phyloP scores from a whole-genome alignment of 2,888 invertebrate species.

The Sminthurinus aureus region DNA sequence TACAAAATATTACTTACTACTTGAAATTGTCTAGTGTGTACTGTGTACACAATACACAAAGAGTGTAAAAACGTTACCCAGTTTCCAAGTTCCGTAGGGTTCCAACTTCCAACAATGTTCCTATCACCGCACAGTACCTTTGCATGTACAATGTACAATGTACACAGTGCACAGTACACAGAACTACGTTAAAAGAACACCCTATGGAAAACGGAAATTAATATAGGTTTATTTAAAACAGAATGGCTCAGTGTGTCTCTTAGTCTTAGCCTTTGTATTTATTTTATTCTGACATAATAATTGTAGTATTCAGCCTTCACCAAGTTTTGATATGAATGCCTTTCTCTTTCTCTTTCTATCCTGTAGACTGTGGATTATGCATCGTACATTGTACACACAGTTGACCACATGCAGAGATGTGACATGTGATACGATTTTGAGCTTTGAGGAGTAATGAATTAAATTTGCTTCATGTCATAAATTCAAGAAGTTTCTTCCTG shows the following conservation, averaged over 20 bases:
- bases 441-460: constrained; percentile 20
- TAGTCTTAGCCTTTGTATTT: constrained; percentile 3
- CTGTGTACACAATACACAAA: background rate
- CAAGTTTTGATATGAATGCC: background rate
- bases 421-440: constrained; percentile 39
- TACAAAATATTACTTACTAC: no score
- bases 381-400: background rate
- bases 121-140: background rate
- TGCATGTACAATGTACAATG: background rate
- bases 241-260: constrained; percentile 29
- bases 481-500: constrained; percentile 27
- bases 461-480: constrained; percentile 30
- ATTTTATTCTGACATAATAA: constrained; percentile 34
- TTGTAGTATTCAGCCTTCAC: constrained; percentile 24
- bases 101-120: constrained; percentile 15
- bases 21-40: background rate
- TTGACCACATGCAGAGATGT: constrained; percentile 41
- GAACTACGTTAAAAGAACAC: background rate
- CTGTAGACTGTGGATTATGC: no score
- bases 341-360: no score
- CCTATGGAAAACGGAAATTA: background rate
- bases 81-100: no score
- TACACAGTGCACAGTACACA: no score
- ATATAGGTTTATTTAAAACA: constrained; percentile 19
- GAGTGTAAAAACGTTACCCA: background rate